Evolutionary conservation across 2,797 vertebrate species (phyloP).

Genomic region (Amazona finschi): DNA sequence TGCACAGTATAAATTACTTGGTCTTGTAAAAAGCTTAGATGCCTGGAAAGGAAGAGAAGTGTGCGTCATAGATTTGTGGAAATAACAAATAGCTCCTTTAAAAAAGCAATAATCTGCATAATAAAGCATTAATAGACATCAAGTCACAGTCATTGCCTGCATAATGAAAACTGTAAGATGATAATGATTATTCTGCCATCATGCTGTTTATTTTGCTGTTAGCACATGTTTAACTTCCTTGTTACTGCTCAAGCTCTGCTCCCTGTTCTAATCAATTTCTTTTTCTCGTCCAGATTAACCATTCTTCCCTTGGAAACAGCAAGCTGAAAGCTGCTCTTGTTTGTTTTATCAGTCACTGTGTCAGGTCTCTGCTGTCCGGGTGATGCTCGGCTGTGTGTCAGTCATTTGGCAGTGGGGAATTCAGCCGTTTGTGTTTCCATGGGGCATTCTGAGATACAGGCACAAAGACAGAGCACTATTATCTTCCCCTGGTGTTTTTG

Average conservation of each 20-base stretch:
- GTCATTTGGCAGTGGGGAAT: neutral
- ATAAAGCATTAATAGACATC: neutral
- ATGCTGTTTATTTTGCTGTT: neutral
- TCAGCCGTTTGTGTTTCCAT: neutral
- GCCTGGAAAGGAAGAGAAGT: neutral
- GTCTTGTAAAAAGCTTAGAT: neutral
- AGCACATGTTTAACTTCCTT: neutral
- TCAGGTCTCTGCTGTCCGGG: neutral
- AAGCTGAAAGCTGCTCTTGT: neutral
- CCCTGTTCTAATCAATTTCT: neutral
- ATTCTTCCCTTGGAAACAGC: no score
- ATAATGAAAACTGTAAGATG: neutral
- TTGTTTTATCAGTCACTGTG: neutral
- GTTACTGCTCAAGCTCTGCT: neutral
- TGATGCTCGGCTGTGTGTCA: neutral
- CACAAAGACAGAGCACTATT: fast-evolving
- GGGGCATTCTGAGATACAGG: neutral
- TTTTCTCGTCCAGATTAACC: neutral
- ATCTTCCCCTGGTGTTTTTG: neutral
- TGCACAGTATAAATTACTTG: neutral
- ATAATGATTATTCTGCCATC: neutral
- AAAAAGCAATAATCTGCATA: neutral
- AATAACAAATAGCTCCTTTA: neutral
- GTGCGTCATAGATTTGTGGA: neutral
- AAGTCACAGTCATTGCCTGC: neutral